Conservation (phyloP, 2,113 vertebrate genomes). For the Petroica traversi region DNA sequence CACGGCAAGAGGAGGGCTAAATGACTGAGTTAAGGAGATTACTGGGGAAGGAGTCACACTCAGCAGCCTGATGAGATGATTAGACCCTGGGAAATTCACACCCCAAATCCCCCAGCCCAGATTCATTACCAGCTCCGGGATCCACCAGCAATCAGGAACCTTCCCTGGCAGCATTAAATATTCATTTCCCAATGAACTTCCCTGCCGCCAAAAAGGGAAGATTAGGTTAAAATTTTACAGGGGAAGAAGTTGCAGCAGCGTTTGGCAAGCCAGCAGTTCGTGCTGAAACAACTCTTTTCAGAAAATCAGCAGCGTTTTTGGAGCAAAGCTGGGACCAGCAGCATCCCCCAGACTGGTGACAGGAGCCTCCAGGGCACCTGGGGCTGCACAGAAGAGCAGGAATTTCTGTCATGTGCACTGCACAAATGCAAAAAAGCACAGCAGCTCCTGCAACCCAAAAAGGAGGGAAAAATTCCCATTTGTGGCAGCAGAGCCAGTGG, state of each 20-base stretch:
- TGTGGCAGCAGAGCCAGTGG: not conserved
- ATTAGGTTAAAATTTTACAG: not conserved
- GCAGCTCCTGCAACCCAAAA: not conserved
- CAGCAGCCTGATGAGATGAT: conserved; percentile 76
- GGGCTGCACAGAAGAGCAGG: not conserved
- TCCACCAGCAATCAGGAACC: conserved; percentile 63
- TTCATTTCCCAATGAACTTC: not conserved
- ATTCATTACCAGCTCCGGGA: conserved; percentile 53
- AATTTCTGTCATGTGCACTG: not conserved
- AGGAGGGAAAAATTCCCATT: not conserved
- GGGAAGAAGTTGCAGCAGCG: not conserved
- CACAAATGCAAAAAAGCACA: not conserved
- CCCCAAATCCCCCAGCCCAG: conserved; percentile 62
- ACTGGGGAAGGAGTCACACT: conserved; percentile 77
- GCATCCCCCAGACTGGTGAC: fast-evolving
- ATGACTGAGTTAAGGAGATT: conserved; percentile 82
- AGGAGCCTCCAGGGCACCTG: not conserved
- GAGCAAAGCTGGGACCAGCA: not conserved
- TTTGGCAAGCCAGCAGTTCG: not conserved
- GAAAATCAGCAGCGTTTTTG: not conserved
- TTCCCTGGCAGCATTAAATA: conserved; percentile 6
- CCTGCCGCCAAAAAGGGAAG: not conserved
- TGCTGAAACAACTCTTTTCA: not conserved
- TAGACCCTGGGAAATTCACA: conserved; percentile 83
- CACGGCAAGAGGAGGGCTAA: conserved; percentile 65